phyloP scores from a whole-genome alignment of 1,140 invertebrate genomes.

The Caenorhabditis latens region DNA sequence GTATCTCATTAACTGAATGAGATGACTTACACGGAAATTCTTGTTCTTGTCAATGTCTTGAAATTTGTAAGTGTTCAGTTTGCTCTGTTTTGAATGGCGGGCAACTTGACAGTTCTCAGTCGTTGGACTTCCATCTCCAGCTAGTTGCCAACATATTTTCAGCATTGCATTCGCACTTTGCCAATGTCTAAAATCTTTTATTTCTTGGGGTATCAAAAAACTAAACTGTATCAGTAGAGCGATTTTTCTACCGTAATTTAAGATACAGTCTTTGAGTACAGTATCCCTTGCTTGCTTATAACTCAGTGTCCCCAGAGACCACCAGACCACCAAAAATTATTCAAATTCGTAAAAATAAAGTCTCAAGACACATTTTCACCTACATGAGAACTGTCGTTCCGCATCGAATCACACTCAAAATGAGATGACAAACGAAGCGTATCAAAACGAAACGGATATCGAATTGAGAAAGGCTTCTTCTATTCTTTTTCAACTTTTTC shows the following conservation, averaged over 20 bases:
- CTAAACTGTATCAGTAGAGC: no score
- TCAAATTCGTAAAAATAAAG: no score
- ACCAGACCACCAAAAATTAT: no score
- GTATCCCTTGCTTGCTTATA: no score
- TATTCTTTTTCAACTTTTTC: not conserved
- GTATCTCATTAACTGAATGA: not conserved
- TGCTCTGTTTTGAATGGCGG: constrained; percentile 36
- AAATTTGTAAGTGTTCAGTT: constrained; percentile 39
- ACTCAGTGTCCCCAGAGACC: no score
- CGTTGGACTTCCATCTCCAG: constrained; percentile 16
- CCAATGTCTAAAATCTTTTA: constrained; percentile 9
- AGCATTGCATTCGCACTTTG: constrained; percentile 47
- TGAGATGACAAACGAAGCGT: constrained; percentile 10
- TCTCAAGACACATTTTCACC: not conserved
- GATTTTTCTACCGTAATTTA: no score
- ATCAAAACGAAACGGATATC: constrained; percentile 40
- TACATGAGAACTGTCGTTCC: not conserved
- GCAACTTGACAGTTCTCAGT: constrained; percentile 34
- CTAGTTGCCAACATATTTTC: constrained; percentile 49
- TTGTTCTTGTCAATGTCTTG: constrained; percentile 36
- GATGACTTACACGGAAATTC: constrained; percentile 21
- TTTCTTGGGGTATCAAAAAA: no score
- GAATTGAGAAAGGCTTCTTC: not conserved
- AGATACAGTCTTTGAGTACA: no score
- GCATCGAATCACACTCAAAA: constrained; percentile 8